Conservation (phyloP, 2,888 invertebrate species). For the Pammene aurita region DNA sequence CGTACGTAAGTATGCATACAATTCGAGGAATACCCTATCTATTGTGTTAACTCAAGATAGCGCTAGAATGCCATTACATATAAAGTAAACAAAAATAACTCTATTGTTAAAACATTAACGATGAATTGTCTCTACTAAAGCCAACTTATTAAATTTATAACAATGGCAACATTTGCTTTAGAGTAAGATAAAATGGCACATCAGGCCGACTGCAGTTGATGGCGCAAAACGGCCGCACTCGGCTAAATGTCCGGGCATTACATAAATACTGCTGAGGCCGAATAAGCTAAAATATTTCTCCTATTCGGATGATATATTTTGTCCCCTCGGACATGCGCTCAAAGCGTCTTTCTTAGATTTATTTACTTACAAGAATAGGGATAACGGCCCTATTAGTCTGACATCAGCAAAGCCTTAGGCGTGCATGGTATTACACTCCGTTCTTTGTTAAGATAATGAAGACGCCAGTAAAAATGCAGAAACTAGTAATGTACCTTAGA, state of each 20-base stretch:
- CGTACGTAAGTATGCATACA: too few species aligned
- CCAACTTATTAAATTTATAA: not conserved
- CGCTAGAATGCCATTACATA: too few species aligned
- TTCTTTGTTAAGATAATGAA: conserved; percentile 6
- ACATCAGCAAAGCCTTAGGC: conserved; percentile 8
- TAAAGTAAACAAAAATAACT: too few species aligned
- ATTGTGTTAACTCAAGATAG: too few species aligned
- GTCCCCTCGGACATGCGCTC: conserved; percentile 26
- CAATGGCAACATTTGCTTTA: conserved; percentile 6
- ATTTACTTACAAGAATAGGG: conserved; percentile 24
- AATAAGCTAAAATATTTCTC: conserved; percentile 39
- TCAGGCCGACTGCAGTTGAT: conserved; percentile 36
- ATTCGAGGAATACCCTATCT: too few species aligned
- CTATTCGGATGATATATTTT: conserved; percentile 36
- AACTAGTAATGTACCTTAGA: too few species aligned
- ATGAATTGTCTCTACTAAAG: not conserved
- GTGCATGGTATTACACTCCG: not conserved
- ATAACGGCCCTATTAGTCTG: conserved; percentile 3
- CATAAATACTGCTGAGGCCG: conserved; percentile 29
- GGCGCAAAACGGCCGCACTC: conserved; percentile 33
- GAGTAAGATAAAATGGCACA: conserved; percentile 36
- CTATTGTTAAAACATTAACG: too few species aligned
- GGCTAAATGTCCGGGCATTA: conserved; percentile 37
- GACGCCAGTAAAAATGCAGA: not conserved
- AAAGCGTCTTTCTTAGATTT: conserved; percentile 28